Percentiles rank a stretch among this genome's conserved stretches.
Conservation (phyloP, 1,140 invertebrate species). For the Whitmania pigra region DNA sequence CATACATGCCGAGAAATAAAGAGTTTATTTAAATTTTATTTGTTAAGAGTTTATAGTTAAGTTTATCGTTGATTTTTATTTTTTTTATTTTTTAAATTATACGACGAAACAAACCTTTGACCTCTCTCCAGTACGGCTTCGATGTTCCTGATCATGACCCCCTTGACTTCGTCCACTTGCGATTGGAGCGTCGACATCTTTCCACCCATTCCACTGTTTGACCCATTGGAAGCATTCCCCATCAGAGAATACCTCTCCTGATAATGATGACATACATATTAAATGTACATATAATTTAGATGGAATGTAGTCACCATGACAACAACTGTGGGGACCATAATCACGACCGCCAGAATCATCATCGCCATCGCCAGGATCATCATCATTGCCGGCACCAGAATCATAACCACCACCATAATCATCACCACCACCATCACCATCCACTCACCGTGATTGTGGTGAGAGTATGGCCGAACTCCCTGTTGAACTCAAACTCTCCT, state of each 20-base stretch:
- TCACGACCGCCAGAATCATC: not conserved
- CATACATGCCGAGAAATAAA: no score
- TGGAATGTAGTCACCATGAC: not conserved
- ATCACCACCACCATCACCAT: not conserved
- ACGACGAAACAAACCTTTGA: no score
- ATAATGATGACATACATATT: not conserved
- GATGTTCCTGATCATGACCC: constrained; percentile 44
- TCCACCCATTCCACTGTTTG: constrained; percentile 27
- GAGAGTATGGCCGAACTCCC: constrained; percentile 34
- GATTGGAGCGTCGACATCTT: constrained; percentile 31
- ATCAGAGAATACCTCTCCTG: constrained; percentile 5
- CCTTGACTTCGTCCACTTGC: constrained; percentile 43
- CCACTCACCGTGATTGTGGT: constrained; percentile 35
- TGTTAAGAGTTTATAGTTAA: no score
- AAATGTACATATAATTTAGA: not conserved
- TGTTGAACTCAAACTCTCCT: constrained; percentile 32
- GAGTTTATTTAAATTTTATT: no score
- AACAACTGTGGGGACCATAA: not conserved
- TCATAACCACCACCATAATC: not conserved
- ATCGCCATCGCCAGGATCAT: not conserved
- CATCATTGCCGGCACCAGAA: not conserved
- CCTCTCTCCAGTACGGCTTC: constrained; percentile 42
- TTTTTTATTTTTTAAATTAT: no score
- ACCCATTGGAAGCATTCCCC: constrained; percentile 11
- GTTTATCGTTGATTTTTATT: no score